Base-by-base conservation (phyloP, 64 coral and sea anemone genomes). In the Stichodactyla mertensii region DNA sequence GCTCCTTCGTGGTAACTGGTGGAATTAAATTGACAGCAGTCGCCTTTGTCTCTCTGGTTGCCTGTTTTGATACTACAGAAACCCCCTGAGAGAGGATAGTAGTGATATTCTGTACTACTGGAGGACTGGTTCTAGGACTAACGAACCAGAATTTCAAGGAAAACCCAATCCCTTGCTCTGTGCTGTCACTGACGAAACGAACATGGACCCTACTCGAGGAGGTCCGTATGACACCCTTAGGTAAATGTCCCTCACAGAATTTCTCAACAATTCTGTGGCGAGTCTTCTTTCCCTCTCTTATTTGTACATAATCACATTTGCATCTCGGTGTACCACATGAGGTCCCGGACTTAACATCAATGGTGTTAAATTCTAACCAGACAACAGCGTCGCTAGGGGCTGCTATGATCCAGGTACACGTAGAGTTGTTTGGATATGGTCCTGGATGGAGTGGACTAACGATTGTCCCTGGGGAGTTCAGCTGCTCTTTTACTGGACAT, bases 261-360 rank as follows among this genome's bases (percentile, higher is more conserved):
- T 55, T 85, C 31, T 85, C 14, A 60, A 60, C 6, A 81, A 20
- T 8, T 15, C 4, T 81, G n/a, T 18, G 78, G 51, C 52, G 78
- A 61, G 54, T 61, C 7, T 61, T 55, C 9, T 85, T 55, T 16
- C 2, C 15, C 27, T 18, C 27, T 57, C 27, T 27, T 61, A 85
- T 57, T 85, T 85, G 55, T 64, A 85, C 23, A 60, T 85, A 85
- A 85, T 85, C 83, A 85, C 83, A 85, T 52, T 31, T 52, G 83
- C 83, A 85, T 24, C 55, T 64, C 4, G n/a, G 15, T 51, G 27
- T 28, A 61, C 56, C 83, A 55, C 83, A 85, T 0, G 14, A 27
- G 56, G 83, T 19, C 16, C 55, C 83, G 14, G 83, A 85, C 27
- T 61, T 85, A 10, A 85, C 36, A 55, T 85, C 60, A 64, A 85